These are phyloP conservation scores for Saccostrea cuccullata DNA, from an alignment of 1,140 invertebrate genomes.

Conservation along the genomic window DNA sequence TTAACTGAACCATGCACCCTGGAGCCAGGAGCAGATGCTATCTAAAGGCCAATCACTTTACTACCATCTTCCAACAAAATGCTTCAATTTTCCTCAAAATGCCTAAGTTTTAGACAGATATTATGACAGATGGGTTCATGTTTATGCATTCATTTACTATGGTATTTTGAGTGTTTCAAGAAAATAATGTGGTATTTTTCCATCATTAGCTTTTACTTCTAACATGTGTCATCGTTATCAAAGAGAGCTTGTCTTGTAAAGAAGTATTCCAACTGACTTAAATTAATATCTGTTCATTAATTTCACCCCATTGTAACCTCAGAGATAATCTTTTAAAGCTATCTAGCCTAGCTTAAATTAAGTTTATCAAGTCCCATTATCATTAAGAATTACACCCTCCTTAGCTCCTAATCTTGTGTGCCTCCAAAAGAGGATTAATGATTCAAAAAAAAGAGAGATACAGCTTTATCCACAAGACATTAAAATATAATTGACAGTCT, in stretches of 20 bases:
- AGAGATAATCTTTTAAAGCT: slow-evolving; percentile 9
- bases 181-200: not conserved
- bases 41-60: not conserved
- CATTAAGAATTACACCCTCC: not conserved
- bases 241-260: not conserved
- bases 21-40: slow-evolving; percentile 22
- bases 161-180: slow-evolving; percentile 2
- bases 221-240: slow-evolving; percentile 15
- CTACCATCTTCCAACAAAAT: not conserved
- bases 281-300: not conserved
- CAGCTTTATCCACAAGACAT: not conserved
- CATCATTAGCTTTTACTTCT: not conserved
- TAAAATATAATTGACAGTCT: not conserved
- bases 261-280: not conserved
- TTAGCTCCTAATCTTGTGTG: not conserved
- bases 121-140: not conserved
- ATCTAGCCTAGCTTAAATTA: not conserved
- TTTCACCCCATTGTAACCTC: not conserved
- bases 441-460: slow-evolving; percentile 5
- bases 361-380: slow-evolving; percentile 14
- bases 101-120: not conserved
- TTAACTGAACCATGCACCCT: slow-evolving; percentile 18
- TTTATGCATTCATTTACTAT: slow-evolving; percentile 3
- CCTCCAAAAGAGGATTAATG: not conserved
- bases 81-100: not conserved